Percentiles rank a stretch among this genome's conserved stretches.
These are phyloP conservation scores for Anaspis maculata DNA, from an alignment of 2,888 invertebrate genomes.

Conservation along the genomic window DNA sequence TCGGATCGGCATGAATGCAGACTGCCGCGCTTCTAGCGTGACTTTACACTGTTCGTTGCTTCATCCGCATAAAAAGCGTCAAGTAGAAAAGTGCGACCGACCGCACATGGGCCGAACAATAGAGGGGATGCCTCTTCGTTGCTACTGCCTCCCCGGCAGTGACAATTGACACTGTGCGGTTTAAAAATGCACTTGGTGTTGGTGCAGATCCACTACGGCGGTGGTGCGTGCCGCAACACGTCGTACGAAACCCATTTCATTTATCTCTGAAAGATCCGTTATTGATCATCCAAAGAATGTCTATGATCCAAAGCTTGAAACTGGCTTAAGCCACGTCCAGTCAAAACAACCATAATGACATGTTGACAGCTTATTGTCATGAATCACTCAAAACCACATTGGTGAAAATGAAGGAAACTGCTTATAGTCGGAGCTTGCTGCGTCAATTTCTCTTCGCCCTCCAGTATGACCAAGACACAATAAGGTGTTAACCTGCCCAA, in stretches of 20 bases:
- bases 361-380: too few species aligned
- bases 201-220: background rate
- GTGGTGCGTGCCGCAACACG: background rate
- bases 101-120: constrained; percentile 34
- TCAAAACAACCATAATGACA: too few species aligned
- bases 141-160: constrained; percentile 14
- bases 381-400: too few species aligned
- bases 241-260: background rate
- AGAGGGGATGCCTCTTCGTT: constrained; percentile 25
- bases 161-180: constrained; percentile 21
- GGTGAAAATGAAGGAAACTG: too few species aligned
- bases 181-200: background rate
- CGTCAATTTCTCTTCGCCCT: too few species aligned
- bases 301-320: too few species aligned
- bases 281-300: too few species aligned
- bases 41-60: constrained; percentile 35
- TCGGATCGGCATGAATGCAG: constrained; percentile 20
- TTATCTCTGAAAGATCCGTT: too few species aligned
- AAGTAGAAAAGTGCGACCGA: constrained; percentile 36
- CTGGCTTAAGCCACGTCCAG: too few species aligned
- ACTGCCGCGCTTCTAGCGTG: constrained; percentile 28
- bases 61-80: constrained; percentile 35
- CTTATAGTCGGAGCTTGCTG: too few species aligned
- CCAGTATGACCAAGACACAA: too few species aligned
- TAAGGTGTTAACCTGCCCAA: too few species aligned